These are phyloP conservation scores for Ophion ellenae DNA, from an alignment of 2,888 invertebrate genomes.

Conservation along the genomic window DNA sequence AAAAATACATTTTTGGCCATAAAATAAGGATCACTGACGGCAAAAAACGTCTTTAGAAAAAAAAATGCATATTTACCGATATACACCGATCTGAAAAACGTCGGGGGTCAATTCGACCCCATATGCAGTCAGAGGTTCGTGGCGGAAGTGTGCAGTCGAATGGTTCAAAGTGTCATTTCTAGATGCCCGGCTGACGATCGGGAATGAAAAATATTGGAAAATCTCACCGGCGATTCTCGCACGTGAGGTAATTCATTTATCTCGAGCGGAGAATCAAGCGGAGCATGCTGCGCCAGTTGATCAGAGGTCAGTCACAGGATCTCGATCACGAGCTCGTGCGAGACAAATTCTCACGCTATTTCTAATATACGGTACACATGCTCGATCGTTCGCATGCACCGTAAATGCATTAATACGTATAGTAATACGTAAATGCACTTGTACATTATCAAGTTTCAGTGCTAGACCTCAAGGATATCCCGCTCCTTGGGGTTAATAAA, in stretches of 20 bases:
- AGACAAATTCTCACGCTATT: constrained; percentile 75
- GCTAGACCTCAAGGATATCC: constrained; percentile 44
- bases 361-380: constrained; percentile 21
- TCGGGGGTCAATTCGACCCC: too few species aligned
- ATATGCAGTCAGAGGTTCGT: too few species aligned
- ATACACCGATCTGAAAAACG: too few species aligned
- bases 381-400: constrained; percentile 5
- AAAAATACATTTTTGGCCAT: too few species aligned
- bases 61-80: too few species aligned
- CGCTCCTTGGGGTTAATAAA: constrained; percentile 54
- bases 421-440: not conserved
- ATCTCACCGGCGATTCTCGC: not conserved
- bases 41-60: too few species aligned
- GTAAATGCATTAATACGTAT: not conserved
- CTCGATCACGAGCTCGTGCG: constrained; percentile 64
- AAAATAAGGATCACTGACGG: too few species aligned
- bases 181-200: not conserved
- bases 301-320: constrained; percentile 21
- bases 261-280: not conserved
- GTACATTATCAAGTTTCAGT: constrained; percentile 20
- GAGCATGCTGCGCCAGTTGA: constrained; percentile 30
- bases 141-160: too few species aligned
- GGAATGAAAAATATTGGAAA: not conserved
- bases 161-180: not conserved
- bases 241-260: constrained; percentile 9